These are phyloP conservation scores for Cryptotermes secundus DNA, from an alignment of 1,140 invertebrate species.

Conservation along the genomic window DNA sequence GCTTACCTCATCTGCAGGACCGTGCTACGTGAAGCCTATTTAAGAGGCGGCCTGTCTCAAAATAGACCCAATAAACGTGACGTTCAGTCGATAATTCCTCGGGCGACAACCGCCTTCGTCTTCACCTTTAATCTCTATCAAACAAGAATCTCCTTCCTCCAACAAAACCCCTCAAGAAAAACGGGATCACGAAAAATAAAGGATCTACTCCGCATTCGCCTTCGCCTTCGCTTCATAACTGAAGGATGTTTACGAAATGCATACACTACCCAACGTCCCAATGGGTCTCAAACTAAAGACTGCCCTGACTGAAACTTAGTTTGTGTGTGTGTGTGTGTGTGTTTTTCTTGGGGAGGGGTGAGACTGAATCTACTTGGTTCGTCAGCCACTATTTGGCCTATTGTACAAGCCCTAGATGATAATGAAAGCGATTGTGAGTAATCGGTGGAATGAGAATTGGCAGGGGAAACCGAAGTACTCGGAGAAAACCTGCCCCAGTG, in stretches of 20 bases:
- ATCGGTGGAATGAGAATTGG: no score
- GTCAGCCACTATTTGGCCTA: no score
- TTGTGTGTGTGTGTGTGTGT: no score
- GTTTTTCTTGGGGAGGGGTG: no score
- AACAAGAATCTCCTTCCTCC: background rate
- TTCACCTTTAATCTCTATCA: constrained; percentile 6
- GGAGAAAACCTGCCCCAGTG: no score
- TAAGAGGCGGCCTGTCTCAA: background rate
- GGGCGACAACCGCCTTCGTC: background rate
- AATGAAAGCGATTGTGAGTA: no score
- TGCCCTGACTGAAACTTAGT: no score
- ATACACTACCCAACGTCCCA: background rate
- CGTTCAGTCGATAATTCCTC: background rate
- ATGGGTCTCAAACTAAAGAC: no score
- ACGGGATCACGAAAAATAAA: background rate
- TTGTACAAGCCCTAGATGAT: no score
- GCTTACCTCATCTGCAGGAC: no score
- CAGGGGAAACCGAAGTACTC: no score
- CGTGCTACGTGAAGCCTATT: background rate
- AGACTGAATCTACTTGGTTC: no score
- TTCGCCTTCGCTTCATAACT: background rate
- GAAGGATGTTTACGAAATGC: background rate
- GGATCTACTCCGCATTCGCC: background rate
- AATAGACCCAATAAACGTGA: constrained; percentile 8
- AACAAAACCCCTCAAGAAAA: background rate